A percentile compares a stretch with the other conserved stretches of the same genome.
Evolutionary conservation across 2,113 vertebrate genomes (phyloP).

Genomic region (Phainopepla nitens): DNA sequence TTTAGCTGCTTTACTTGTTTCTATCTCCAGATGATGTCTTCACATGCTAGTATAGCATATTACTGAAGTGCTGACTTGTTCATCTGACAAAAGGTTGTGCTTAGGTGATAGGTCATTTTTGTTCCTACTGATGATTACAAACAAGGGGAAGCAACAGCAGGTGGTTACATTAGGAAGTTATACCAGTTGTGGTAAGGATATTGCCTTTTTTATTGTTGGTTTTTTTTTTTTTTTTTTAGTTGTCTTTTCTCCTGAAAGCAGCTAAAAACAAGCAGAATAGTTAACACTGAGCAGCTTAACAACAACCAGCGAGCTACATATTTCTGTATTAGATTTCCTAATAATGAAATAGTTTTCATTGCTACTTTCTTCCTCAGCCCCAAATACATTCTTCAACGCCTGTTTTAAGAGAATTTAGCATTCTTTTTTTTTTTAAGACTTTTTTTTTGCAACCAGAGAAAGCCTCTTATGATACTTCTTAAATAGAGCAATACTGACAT

Average conservation of each 20-base stretch:
- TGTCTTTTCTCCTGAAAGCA: neutral
- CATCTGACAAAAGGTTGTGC: neutral
- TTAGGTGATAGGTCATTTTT: neutral
- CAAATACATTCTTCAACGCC: neutral
- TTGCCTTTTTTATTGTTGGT: neutral
- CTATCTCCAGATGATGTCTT: neutral
- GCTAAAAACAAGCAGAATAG: neutral
- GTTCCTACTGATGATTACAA: neutral
- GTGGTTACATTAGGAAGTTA: neutral
- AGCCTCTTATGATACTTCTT: neutral
- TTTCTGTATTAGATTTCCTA: neutral
- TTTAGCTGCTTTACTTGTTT: neutral
- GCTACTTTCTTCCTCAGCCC: neutral
- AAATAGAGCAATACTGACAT: conserved; percentile 76
- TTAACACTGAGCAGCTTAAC: neutral
- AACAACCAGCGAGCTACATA: neutral
- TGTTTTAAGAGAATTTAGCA: neutral
- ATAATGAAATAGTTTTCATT: neutral
- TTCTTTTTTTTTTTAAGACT: neutral
- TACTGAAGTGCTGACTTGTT: neutral
- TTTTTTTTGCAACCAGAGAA: conserved; percentile 63
- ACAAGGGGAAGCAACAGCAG: neutral
- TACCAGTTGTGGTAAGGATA: neutral
- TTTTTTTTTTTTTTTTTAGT: neutral
- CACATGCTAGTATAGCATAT: rapidly evolving